Conservation (phyloP, 2,797 vertebrate species). For the Dermochelys coriacea region DNA sequence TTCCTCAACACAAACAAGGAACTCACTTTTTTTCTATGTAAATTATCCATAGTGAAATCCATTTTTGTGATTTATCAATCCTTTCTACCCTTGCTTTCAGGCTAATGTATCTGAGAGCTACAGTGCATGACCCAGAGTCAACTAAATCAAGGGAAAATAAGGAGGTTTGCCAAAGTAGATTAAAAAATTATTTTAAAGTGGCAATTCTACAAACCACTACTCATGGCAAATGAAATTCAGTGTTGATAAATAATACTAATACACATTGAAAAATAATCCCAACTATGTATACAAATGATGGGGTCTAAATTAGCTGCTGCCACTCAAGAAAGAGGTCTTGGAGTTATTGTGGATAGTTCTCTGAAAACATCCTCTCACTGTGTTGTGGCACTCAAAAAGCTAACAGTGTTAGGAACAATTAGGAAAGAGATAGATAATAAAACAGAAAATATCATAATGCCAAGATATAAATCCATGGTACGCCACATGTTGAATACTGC, state of each 20-base stretch:
- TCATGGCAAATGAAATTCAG: neutral
- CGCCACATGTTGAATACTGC: neutral
- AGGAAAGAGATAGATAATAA: neutral
- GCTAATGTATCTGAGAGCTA: constrained; percentile 53
- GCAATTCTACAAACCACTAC: neutral
- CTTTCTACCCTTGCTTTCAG: neutral
- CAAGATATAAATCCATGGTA: neutral
- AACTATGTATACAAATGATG: neutral
- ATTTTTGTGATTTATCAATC: constrained; percentile 69
- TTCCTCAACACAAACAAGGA: neutral
- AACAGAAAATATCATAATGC: neutral
- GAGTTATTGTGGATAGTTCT: neutral
- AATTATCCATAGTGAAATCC: constrained; percentile 50
- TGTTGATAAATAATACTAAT: neutral
- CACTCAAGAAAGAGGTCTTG: neutral
- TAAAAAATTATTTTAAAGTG: constrained; percentile 1
- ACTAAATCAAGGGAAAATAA: constrained; percentile 56
- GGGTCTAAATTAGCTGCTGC: neutral
- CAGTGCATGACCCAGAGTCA: neutral
- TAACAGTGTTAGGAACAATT: neutral
- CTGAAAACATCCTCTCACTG: neutral
- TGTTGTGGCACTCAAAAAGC: neutral
- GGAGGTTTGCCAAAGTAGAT: constrained; percentile 41
- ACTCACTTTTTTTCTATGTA: neutral
- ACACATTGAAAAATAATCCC: neutral